Base-by-base conservation (phyloP, 2,797 vertebrate species). In the Heteromormyrus szaboi region DNA sequence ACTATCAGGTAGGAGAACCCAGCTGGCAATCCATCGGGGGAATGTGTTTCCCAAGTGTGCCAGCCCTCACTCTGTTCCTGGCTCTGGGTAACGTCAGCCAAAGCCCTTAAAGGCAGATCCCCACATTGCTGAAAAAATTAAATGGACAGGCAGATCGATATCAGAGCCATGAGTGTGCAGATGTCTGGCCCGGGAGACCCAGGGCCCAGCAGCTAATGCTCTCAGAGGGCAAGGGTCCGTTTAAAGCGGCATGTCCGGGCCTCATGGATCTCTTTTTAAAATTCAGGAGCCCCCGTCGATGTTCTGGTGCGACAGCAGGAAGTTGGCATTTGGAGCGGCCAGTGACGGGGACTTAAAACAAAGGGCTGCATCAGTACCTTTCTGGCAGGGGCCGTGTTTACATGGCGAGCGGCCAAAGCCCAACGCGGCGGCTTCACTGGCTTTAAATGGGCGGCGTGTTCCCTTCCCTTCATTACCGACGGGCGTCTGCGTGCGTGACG, bases 1-100 rank as follows among this genome's bases (percentile, higher is more conserved):
- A 99, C 91, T 99, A 99, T 91, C 98, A 99, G 98, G 98, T 99
- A 95, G 85, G 81, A 50, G 81, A 79, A n/a, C 33, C 11, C 65
- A 5, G 65, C 25, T 68, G 65, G 65, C 25, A 68, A 14, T 68
- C 29, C 65, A 65, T 65, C 1, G 8, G 59, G 59, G 56, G 59
- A 62, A 62, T 62, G 56, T 29, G 11, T 33, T 33, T 68, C 25
- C 62, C 25, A 33, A 68, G 65, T 9, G 3, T 72, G 29, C 25
- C 62, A 68, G 25, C 11, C 25, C 65, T 33, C 29, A 37, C 65
- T 72, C 29, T 72, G 12, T 4, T 68, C 62, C 62, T 68, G 62
- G 25, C 62, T 33, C 62, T 68, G 29, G 62, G 2, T 14, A 37
- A 72, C 14, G 12, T 37, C 65, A 37, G 65, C 29, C 65, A 37